Evolutionary conservation across 2,888 invertebrate species (phyloP).

Genomic region (Xylophagus ater): DNA sequence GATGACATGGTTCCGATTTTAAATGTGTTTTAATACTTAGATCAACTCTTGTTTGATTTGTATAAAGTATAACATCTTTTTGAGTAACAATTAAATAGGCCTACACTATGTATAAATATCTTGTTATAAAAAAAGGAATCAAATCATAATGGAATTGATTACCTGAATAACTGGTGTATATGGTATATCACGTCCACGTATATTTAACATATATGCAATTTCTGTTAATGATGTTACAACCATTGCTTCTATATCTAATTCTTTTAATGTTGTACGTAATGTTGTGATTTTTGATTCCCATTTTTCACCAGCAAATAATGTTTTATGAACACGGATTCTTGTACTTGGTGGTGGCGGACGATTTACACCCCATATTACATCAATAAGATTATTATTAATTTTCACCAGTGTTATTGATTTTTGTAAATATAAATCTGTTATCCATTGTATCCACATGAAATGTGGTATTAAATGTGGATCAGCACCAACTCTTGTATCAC

Average conservation of each 20-base stretch:
- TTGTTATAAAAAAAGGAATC: conserved; percentile 12
- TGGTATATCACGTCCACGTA: conserved; percentile 74
- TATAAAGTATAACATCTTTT: conserved; percentile 56
- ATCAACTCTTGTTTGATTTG: conserved; percentile 54
- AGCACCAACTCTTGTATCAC: conserved; percentile 54
- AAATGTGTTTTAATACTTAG: conserved; percentile 44
- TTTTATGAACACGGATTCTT: conserved; percentile 48
- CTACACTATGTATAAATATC: conserved; percentile 24
- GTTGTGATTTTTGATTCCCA: conserved; percentile 68
- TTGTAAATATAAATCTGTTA: conserved; percentile 39
- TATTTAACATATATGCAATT: conserved; percentile 78
- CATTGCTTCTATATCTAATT: conserved; percentile 60
- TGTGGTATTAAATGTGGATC: conserved; percentile 64
- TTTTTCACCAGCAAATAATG: conserved; percentile 49
- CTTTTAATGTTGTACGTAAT: conserved; percentile 51
- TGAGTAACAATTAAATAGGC: conserved; percentile 61
- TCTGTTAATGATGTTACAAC: conserved; percentile 79
- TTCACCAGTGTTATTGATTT: conserved; percentile 27
- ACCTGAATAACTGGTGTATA: conserved; percentile 70
- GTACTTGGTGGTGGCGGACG: conserved; percentile 47
- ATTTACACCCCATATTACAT: conserved; percentile 61
- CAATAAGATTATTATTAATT: conserved; percentile 54
- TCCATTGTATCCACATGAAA: conserved; percentile 53
- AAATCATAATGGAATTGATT: conserved; percentile 2
- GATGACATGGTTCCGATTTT: conserved; percentile 47